Evolutionary conservation across 2,797 vertebrate genomes (phyloP).

Genomic region (Hyperoplus lanceolatus): DNA sequence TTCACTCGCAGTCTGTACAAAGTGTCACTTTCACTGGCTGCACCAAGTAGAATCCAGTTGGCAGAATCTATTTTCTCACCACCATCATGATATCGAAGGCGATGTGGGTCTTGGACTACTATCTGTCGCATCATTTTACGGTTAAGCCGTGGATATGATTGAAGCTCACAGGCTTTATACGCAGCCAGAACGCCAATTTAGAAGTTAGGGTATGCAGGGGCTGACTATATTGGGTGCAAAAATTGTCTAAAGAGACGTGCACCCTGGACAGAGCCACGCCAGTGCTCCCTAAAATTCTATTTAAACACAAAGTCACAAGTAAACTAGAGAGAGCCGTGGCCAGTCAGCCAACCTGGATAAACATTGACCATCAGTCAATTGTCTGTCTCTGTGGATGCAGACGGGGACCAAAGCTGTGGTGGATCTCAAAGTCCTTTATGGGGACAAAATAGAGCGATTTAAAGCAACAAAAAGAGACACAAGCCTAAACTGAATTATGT

Average conservation of each 20-base stretch:
- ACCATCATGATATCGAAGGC: neutral
- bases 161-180: neutral
- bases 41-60: neutral
- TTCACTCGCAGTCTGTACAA: slow-evolving; percentile 24
- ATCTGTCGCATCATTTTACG: neutral
- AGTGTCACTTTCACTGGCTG: slow-evolving; percentile 20
- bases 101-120: neutral
- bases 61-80: neutral
- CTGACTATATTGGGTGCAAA: slow-evolving; percentile 18
- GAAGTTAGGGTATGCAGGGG: neutral
- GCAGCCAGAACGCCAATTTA: neutral
- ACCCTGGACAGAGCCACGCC: slow-evolving; percentile 76
- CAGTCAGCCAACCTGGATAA: slow-evolving; percentile 89
- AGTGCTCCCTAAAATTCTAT: slow-evolving; percentile 84
- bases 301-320: slow-evolving; percentile 93
- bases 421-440: slow-evolving; percentile 58
- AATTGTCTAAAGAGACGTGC: slow-evolving; percentile 30
- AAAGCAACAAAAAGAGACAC: slow-evolving; percentile 7
- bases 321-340: slow-evolving; percentile 91
- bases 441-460: neutral
- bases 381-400: slow-evolving; percentile 67
- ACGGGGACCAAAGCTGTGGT: slow-evolving; percentile 16
- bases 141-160: neutral
- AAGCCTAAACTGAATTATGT: neutral
- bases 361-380: slow-evolving; percentile 88